Evolutionary conservation across 2,888 invertebrate species (phyloP), one percentile per base, ranked within the genome.

Genomic region (Sarcophaga subvicina): DNA sequence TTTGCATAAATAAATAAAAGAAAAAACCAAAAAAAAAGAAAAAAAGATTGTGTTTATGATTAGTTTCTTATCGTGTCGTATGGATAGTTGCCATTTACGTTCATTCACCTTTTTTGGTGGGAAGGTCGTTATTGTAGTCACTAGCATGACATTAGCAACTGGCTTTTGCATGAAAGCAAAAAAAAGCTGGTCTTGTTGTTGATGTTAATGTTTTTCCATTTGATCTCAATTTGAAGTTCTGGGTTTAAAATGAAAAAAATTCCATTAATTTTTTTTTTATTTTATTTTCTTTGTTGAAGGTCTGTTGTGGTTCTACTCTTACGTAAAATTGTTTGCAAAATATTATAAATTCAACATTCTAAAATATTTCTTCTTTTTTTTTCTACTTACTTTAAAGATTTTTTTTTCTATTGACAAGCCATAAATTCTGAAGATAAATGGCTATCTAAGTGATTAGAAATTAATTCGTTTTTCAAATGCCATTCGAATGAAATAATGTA

Each of bases 101-200:
- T 73, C 73, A 70, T 37, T 78, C 81, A 78, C 64, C 73, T 72
- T 67, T 78, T 69, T 47, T 25, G 37, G 47, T n/a, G 11, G 12
- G 69, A 78, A 81, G 76, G 80, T 77, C 85, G 37, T 20, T 20
- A 8, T 49, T 49, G 0, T 49, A 49, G 49, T 49, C 49, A 14
- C 49, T 4, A 37, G 22, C 22, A 37, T 6, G 37, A 5, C 49
- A 49, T 49, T 49, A 49, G 14, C 14, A 49, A 49, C 11, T 49
- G 14, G 14, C 11, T 49, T 49, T 49, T 14, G 14, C 0, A 14
- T 49, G 14, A 14, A 72, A 54, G 64, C 54, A 66, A 72, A 60
- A 54, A 80, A 60, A 72, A 73, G 17, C 64, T 75, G 60, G n/a
- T 75, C 22, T 75, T 63, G 63, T 20, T 54, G 11, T 20, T 49